Base-by-base conservation (phyloP, 2,113 vertebrate species). In the Illadopsis cleaveri region DNA sequence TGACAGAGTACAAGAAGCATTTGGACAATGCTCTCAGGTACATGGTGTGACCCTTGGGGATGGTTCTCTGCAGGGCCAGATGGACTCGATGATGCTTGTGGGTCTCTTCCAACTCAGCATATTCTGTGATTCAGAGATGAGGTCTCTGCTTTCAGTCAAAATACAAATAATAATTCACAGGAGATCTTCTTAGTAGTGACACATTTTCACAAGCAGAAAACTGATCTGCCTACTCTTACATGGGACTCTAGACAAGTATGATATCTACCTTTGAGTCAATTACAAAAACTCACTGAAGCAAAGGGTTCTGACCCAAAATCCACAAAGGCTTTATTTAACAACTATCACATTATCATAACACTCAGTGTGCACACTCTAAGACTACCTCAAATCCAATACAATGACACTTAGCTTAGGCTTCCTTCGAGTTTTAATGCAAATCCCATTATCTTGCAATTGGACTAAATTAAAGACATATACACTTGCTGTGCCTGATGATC, bases 61-160 rank as follows among this genome's bases (percentile, higher is more conserved):
- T 58, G 37, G 15, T 28, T 8, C 23, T 38, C 10, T 38, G 23
- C 33, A n/a, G 54, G 38, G 6, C 23, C 10, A 69, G 38, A 45
- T 33, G 8, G 23, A 61, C 10, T 45, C 0, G 0, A 23, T 69
- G 12, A 20, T 53, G 23, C 15, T 28, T 45, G n/a, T 47, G 12
- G 2, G 15, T 70, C 19, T 42, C 37, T 23, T 86, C 27, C 22
- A 60, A 28, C 6, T 28, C 54, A 60, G 1, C 45, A 9, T 33
- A 23, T 12, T 86, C n/a, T 50, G 19, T 53, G 9, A 69, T 51
- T 77, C 51, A 54, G 9, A 37, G 11, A 16, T 70, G 42, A 82
- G 5, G 11, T 42, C 15, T 50, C 54, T 61, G 21, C 10, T 65
- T 66, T 86, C 65, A 53, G 30, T 22, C 27, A 83, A 86, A 73